These are phyloP conservation scores for Chelonia mydas DNA, from an alignment of 2,797 vertebrate species.

Conservation along the genomic window DNA sequence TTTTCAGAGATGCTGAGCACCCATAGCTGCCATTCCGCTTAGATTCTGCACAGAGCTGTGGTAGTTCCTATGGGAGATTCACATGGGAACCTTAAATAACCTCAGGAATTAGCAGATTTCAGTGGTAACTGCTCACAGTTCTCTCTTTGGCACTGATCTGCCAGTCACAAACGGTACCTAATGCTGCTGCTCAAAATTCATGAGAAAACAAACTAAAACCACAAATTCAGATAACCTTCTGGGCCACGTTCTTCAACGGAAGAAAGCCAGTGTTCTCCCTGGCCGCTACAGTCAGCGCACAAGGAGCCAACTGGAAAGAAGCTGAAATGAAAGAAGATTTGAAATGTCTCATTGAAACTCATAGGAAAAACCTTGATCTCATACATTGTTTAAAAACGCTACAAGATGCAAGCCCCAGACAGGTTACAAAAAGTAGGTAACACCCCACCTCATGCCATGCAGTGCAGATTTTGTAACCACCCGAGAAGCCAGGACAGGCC, in stretches of 20 bases:
- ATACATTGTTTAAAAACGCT: no score
- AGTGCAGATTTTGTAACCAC: no score
- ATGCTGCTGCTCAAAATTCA: no score
- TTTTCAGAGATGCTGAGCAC: neutral
- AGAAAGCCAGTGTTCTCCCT: neutral
- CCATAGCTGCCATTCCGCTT: neutral
- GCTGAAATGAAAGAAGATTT: neutral
- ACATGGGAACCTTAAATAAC: no score
- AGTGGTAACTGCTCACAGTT: neutral
- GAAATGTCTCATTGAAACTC: neutral
- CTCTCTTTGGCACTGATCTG: neutral
- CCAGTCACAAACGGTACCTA: no score
- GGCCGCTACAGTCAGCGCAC: neutral
- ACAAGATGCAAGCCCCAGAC: no score
- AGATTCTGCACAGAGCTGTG: neutral
- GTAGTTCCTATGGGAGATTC: neutral
- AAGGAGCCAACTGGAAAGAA: neutral
- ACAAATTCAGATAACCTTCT: neutral
- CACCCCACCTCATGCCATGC: no score
- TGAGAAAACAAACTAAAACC: neutral
- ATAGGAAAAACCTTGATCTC: no score
- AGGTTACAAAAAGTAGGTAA: no score
- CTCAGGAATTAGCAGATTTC: neutral
- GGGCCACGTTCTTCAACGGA: neutral
- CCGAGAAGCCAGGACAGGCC: no score